Evolutionary conservation across 2,113 vertebrate species (phyloP).

Genomic region (Lophochroa leadbeateri): DNA sequence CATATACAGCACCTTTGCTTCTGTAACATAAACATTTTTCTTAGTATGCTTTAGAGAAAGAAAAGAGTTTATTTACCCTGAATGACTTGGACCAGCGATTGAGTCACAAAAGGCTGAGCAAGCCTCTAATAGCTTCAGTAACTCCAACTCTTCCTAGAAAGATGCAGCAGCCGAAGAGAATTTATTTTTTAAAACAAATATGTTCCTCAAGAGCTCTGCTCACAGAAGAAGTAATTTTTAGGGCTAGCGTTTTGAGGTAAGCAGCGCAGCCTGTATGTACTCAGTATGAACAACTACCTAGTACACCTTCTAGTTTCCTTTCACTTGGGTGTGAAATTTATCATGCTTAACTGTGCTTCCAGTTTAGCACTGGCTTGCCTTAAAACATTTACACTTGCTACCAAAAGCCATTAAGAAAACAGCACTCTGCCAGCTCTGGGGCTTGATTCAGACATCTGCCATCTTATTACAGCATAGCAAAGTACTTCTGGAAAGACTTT

Average conservation of each 20-base stretch:
- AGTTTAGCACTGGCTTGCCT: conserved; percentile 58
- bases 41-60: neutral
- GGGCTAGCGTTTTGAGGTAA: conserved; percentile 13
- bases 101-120: neutral
- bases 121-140: neutral
- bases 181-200: neutral
- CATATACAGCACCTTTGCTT: neutral
- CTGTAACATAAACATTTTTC: neutral
- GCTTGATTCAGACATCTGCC: conserved; percentile 75
- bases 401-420: conserved; percentile 79
- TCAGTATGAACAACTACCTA: neutral
- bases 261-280: neutral
- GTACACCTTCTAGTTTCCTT: neutral
- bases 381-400: conserved; percentile 80
- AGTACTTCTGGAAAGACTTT: conserved; percentile 77
- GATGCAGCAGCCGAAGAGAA: neutral
- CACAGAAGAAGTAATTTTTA: conserved; percentile 3
- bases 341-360: conserved; percentile 53
- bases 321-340: conserved; percentile 44
- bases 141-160: conserved; percentile 1
- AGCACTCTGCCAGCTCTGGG: conserved; percentile 71
- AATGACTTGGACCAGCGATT: neutral
- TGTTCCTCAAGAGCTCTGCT: neutral
- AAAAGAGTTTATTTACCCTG: conserved; percentile 20
- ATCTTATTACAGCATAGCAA: conserved; percentile 54